Evolutionary conservation across 92 coral and sea anemone species (phyloP).

Genomic region (Palythoa heliodiscus): DNA sequence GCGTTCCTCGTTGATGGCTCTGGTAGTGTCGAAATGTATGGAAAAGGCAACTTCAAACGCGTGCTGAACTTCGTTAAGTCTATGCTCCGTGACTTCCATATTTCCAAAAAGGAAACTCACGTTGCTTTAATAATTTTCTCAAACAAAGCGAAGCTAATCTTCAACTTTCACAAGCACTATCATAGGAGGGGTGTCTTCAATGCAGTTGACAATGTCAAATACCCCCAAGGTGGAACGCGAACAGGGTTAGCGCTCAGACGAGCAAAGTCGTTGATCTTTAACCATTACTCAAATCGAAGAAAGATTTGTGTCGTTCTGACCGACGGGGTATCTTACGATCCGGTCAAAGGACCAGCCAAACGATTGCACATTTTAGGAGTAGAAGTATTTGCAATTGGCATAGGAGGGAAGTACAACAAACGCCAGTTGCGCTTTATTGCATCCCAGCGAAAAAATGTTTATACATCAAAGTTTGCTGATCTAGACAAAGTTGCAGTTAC

Average conservation of each 20-base stretch:
- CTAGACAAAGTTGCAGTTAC: constrained; percentile 21
- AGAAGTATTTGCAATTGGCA: constrained; percentile 34
- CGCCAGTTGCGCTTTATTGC: constrained; percentile 34
- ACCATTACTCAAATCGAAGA: constrained; percentile 45
- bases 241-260: constrained; percentile 86
- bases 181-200: constrained; percentile 65
- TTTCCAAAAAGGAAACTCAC: constrained; percentile 82
- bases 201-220: constrained; percentile 74
- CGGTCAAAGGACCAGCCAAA: constrained; percentile 30
- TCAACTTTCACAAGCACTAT: constrained; percentile 72
- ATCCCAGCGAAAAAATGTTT: constrained; percentile 13
- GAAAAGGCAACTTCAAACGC: constrained; percentile 86
- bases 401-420: constrained; percentile 30
- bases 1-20: constrained; percentile 94
- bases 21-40: constrained; percentile 93
- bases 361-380: constrained; percentile 32
- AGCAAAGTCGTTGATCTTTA: constrained; percentile 64
- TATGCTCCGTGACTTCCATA: constrained; percentile 69
- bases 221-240: constrained; percentile 86
- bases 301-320: constrained; percentile 49
- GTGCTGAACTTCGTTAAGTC: constrained; percentile 75
- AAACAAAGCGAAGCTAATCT: constrained; percentile 63
- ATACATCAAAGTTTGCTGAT: constrained; percentile 39
- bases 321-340: constrained; percentile 38
- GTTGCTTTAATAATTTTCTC: constrained; percentile 84